Conservation (phyloP, 2,888 invertebrate species). For the Helobdella robusta region DNA sequence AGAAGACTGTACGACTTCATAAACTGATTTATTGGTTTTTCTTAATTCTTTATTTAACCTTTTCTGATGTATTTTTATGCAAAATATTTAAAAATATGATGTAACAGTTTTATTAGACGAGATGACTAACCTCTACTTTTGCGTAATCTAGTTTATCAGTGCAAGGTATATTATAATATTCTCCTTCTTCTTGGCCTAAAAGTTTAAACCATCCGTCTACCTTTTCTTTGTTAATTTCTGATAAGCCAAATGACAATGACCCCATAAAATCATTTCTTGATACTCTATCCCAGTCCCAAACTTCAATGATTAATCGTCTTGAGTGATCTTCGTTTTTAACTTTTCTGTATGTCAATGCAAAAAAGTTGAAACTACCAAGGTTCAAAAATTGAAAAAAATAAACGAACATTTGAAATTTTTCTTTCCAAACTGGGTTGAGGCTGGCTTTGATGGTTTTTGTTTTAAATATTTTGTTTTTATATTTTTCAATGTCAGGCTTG, state of each 20-base stretch:
- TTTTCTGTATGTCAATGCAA: too few species aligned
- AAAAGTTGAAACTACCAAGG: too few species aligned
- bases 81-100: neutral
- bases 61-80: neutral
- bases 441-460: conserved; percentile 89
- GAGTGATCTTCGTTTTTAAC: conserved; percentile 74
- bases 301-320: conserved; percentile 81
- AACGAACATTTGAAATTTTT: conserved; percentile 80
- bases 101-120: neutral
- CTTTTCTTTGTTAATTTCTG: conserved; percentile 37
- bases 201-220: conserved; percentile 63
- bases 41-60: too few species aligned
- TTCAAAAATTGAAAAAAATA: too few species aligned
- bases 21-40: neutral
- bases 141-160: too few species aligned
- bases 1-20: too few species aligned
- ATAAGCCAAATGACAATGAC: conserved; percentile 79
- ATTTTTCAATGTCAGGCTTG: conserved; percentile 59
- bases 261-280: conserved; percentile 99
- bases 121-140: too few species aligned
- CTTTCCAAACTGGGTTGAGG: conserved; percentile 95
- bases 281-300: conserved; percentile 99
- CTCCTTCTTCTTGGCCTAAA: conserved; percentile 92
- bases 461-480: conserved; percentile 75
- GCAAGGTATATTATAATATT: conserved; percentile 96